Base-by-base conservation (phyloP, 2,888 invertebrate genomes). In the Polia nebulosa region DNA sequence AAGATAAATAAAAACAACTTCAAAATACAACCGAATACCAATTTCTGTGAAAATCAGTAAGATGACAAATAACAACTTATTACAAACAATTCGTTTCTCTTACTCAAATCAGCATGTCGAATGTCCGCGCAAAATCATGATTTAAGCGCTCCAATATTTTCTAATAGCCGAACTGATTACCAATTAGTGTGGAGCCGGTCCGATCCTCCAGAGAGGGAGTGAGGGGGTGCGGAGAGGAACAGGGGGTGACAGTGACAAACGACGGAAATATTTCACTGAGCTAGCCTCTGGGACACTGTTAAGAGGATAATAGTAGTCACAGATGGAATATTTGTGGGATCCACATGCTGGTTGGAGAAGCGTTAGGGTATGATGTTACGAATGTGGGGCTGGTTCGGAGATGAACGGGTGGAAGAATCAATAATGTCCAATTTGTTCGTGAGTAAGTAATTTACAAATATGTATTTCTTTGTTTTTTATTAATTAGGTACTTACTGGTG, bases 191-290 rank as follows among this genome's bases (percentile, higher is more conserved):
- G 69, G 64, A 82, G 77, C 76, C 52, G 74, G 65, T 70, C 75
- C 72, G 72, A 72, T 80, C 70, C 80, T 55, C 60, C 62, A 27
- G 67, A 55, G 56, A 49, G 44, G 56, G 61, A 45, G 47, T 7
- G 22, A 8, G 41, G 34, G 66, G 58, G 27, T 27, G 15, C 2
- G 39, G 39, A 41, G 39, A 22, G 22, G 57, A 45, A 44, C 49
- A 45, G 49, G 66, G 74, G 77, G 72, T 78, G 85, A 88, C 86
- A 81, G 74, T 87, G 88, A 88, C 85, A 84, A 87, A 87, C 84
- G 85, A 84, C 79, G 76, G 82, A 80, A 78, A 88, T 88, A 88
- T 86, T 86, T 88, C 76, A 77, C 69, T 64, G 78, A 69, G 74
- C 69, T 60, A 77, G 69, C 74, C 88, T 87, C 75, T 68, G 69